Conservation (phyloP, 2,888 invertebrate species). For the Eupithecia dodoneata region DNA sequence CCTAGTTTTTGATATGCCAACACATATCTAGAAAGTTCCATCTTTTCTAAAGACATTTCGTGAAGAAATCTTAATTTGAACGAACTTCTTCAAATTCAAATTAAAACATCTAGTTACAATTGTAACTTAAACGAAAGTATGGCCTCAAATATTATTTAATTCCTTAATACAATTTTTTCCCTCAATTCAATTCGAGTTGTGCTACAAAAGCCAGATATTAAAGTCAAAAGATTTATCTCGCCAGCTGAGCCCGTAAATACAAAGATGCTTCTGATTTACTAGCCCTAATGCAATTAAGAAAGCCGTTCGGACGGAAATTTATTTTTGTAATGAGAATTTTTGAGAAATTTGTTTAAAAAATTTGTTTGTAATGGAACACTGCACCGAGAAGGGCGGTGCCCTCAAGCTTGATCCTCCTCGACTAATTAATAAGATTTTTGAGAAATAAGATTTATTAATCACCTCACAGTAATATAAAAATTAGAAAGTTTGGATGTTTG, state of each 20-base stretch:
- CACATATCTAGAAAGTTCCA: too few species aligned
- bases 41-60: too few species aligned
- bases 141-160: background rate
- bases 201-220: slow-evolving; percentile 36
- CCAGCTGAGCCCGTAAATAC: slow-evolving; percentile 38
- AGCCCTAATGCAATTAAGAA: slow-evolving; percentile 40
- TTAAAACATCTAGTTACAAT: background rate
- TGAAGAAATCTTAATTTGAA: too few species aligned
- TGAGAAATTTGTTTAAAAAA: background rate
- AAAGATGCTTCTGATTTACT: slow-evolving; percentile 42
- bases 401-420: background rate
- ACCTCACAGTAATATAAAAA: too few species aligned
- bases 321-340: slow-evolving; percentile 37
- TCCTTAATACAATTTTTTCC: slow-evolving; percentile 22
- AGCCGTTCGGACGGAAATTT: slow-evolving; percentile 39
- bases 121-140: background rate
- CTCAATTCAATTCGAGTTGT: slow-evolving; percentile 31
- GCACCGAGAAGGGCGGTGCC: background rate
- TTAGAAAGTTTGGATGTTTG: too few species aligned
- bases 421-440: background rate
- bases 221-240: slow-evolving; percentile 31
- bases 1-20: too few species aligned
- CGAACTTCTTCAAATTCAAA: too few species aligned
- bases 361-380: background rate
- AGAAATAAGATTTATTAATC: background rate